Conservation (phyloP, 2,113 vertebrate species). For the Ramphastos sulfuratus region DNA sequence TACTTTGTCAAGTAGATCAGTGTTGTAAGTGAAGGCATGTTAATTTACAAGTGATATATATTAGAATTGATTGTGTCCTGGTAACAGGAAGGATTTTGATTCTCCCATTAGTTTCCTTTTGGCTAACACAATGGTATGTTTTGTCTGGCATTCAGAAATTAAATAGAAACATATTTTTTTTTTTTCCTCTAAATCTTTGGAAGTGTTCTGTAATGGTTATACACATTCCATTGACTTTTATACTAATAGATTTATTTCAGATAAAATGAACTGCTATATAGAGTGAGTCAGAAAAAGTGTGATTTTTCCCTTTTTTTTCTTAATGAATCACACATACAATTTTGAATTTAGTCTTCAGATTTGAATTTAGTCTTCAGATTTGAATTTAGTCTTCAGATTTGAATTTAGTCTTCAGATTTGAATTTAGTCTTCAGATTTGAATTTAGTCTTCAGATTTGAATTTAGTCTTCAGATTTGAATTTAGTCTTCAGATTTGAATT, state of each 20-base stretch:
- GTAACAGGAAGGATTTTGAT: not conserved
- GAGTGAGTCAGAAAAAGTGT: not conserved
- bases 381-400: no score
- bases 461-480: no score
- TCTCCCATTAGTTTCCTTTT: not conserved
- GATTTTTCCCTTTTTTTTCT: not conserved
- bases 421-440: no score
- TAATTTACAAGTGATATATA: not conserved
- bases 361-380: not conserved
- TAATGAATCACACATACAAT: not conserved
- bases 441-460: not conserved
- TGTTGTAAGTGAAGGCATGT: not conserved
- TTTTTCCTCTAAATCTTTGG: not conserved
- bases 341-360: no score
- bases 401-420: not conserved
- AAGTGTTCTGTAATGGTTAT: not conserved
- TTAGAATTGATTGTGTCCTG: not conserved
- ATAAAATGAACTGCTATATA: not conserved
- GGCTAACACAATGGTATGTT: not conserved
- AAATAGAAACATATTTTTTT: not conserved
- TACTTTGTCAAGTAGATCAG: not conserved
- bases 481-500: no score
- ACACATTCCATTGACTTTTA: not conserved
- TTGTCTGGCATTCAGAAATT: not conserved
- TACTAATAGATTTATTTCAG: not conserved